Evolutionary conservation across 1,140 invertebrate species (phyloP).

Genomic region (Oreohelix idahoensis): DNA sequence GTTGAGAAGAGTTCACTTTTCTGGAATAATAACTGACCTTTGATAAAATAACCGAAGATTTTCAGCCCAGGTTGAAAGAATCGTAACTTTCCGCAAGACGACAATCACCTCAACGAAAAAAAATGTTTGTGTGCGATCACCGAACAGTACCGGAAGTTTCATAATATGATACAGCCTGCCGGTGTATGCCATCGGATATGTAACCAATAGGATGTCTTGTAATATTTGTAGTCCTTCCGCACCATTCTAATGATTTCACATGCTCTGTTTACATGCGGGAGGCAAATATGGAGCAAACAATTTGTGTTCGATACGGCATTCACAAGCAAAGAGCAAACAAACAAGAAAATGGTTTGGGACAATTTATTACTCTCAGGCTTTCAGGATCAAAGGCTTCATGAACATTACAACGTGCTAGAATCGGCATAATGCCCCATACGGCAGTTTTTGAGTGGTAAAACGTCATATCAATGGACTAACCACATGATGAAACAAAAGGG

Average conservation of each 20-base stretch:
- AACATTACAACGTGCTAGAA: neutral
- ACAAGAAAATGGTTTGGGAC: neutral
- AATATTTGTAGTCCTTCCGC: neutral
- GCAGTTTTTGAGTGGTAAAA: neutral
- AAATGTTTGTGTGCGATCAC: too few species aligned
- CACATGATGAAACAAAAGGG: neutral
- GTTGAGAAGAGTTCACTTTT: too few species aligned
- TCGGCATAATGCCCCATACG: neutral
- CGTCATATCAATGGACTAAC: neutral
- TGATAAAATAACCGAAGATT: too few species aligned
- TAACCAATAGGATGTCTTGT: neutral
- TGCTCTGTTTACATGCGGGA: neutral
- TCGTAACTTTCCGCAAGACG: too few species aligned
- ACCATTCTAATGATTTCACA: neutral
- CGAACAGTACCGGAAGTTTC: too few species aligned
- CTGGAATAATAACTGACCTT: too few species aligned
- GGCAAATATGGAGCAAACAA: neutral
- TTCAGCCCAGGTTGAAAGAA: too few species aligned
- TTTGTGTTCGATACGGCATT: neutral
- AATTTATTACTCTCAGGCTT: neutral
- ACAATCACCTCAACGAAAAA: too few species aligned
- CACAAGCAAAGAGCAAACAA: neutral
- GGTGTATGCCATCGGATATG: too few species aligned
- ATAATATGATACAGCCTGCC: too few species aligned
- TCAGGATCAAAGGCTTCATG: neutral